Evolutionary conservation across 2,113 vertebrate species (phyloP).

Genomic region (Podarcis muralis): DNA sequence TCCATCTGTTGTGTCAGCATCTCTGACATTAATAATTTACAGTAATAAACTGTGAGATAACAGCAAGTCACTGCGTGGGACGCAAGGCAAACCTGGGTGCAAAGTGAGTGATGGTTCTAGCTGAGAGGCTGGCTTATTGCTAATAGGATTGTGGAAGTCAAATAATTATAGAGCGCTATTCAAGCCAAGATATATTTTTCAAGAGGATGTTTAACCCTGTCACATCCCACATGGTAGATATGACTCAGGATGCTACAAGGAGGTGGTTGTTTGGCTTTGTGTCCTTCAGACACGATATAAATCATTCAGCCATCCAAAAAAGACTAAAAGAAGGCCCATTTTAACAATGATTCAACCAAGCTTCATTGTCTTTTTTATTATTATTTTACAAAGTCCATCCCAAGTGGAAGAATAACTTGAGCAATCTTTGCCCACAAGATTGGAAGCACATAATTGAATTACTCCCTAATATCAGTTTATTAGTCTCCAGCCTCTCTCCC

Average conservation of each 20-base stretch:
- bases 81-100: background rate
- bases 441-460: background rate
- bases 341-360: background rate
- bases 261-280: background rate
- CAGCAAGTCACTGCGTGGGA: slow-evolving; percentile 1
- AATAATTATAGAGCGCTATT: accelerated
- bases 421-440: accelerated
- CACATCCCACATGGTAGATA: background rate
- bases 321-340: background rate
- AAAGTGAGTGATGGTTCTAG: slow-evolving; percentile 25
- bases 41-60: slow-evolving; percentile 32
- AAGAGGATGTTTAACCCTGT: background rate
- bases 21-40: slow-evolving; percentile 36
- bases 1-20: slow-evolving; percentile 48
- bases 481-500: accelerated
- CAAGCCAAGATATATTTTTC: background rate
- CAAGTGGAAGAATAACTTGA: accelerated
- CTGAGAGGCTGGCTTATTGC: background rate
- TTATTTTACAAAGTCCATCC: background rate
- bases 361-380: background rate
- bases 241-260: background rate
- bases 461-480: background rate
- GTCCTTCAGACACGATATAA: background rate
- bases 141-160: accelerated
- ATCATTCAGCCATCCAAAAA: background rate